A percentile compares a stretch with the other conserved stretches of the same genome.
Evolutionary conservation across 2,888 invertebrate genomes (phyloP).

Genomic region (Acronicta aceris): DNA sequence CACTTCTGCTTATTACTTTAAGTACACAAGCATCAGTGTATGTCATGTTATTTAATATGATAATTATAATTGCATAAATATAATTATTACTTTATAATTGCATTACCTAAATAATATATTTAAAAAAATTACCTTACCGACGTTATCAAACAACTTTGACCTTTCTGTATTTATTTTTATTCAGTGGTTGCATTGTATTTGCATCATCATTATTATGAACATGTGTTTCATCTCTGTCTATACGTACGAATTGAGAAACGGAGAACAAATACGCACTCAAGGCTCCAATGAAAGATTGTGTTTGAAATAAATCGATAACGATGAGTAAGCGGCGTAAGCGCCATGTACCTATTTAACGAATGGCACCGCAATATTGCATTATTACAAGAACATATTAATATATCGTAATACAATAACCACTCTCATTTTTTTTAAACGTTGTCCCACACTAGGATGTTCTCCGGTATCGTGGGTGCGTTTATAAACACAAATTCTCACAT

Average conservation of each 20-base stretch:
- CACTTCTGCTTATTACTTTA: no score
- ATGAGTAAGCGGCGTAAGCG: slow-evolving; percentile 15
- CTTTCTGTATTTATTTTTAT: slow-evolving; percentile 41
- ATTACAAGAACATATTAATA: not conserved
- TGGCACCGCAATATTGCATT: not conserved
- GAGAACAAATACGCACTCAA: slow-evolving; percentile 34
- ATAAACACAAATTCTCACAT: no score
- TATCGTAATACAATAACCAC: not conserved
- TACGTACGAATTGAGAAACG: slow-evolving; percentile 29
- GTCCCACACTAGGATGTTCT: no score
- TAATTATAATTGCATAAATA: no score
- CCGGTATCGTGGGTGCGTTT: no score
- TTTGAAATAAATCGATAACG: slow-evolving; percentile 38
- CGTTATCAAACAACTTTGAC: slow-evolving; percentile 45
- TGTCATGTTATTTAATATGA: no score
- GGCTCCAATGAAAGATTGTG: slow-evolving; percentile 34
- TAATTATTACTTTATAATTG: no score
- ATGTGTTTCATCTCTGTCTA: slow-evolving; percentile 12
- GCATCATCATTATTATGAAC: slow-evolving; percentile 23
- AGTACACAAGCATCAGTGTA: no score
- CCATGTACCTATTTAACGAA: slow-evolving; percentile 14
- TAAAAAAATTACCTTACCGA: slow-evolving; percentile 20
- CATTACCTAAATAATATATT: slow-evolving; percentile 7
- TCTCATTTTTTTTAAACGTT: no score
- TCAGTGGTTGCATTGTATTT: slow-evolving; percentile 18